Base-by-base conservation (phyloP, 2,113 vertebrate genomes). In the Oxyura jamaicensis region DNA sequence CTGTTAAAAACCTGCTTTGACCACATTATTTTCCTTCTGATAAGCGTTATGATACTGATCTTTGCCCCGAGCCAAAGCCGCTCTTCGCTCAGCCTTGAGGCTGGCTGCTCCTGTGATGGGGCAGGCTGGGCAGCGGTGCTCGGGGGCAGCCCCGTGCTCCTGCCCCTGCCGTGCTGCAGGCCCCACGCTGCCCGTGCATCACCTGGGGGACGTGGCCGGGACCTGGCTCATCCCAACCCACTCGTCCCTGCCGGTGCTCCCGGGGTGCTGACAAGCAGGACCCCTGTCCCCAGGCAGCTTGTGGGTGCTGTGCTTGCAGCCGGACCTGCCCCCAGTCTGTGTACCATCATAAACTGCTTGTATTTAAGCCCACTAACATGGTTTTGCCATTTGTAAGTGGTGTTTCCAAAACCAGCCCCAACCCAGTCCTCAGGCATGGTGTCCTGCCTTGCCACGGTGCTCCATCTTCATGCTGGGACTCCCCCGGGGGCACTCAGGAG, bases 31-130 rank as follows among this genome's bases (percentile, higher is more conserved):
- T 20, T 48, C 72, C 39, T 55, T 42, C 41, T 50, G 28, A 28
- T 83, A 7, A 7, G 5, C 16, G 4, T 52, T n/a, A 11, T 13
- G 50, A 10, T n/a, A 18, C 52, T 83, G 28, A 65, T 65, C 15
- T 71, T 77, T 56, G 69, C 15, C 13, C 0, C 6, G 35, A 39
- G 35, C 17, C 33, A 55, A 55, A 81, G 39, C 28, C 36, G 48
- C 77, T 8, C 26, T 66, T 66, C 9, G 21, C 16, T 35, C 0
- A 4, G 14, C 22, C 0, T 0, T 15, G 25, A 77, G 48, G 41
- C 16, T 58, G 4, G 31, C 22, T 48, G 26, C 63, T 71, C 63
- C 46, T 48, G 46, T 48, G 46, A 10, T 20, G 46, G 46, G 46
- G 46, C 46, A 48, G 46, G 46, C 20, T 4, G 46, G 46, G 46